Base-by-base conservation (phyloP, 2,113 vertebrate species). In the Gadus macrocephalus region DNA sequence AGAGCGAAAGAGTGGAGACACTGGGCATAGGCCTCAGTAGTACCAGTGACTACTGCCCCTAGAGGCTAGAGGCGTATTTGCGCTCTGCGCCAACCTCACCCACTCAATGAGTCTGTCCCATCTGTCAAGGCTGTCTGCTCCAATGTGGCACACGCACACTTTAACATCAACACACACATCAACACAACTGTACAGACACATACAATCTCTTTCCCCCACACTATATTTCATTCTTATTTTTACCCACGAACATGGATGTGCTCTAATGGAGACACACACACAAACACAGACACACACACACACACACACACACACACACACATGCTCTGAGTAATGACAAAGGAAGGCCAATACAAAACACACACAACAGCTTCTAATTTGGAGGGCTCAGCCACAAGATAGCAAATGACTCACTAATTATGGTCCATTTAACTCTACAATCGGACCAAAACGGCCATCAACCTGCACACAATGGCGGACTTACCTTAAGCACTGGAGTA, bases 381-480 rank as follows among this genome's bases (percentile, higher is more conserved):
- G 17, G 16, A 58, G 78, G 22, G 9, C 65, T 62, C 65, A 70
- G 78, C 62, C 75, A 65, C 78, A 74, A 81, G 72, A 72, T 68
- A 61, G 66, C 66, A 49, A 73, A 73, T 60, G 72, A 75, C 78
- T 79, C 22, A 65, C 69, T 81, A 84, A 86, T 81, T 84, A 79
- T 62, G 72, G 73, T 77, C 75, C 76, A 74, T 81, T 71, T 81
- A 83, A 69, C 72, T 65, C 65, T 9, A 17, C 69, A 74, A 83
- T 64, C 72, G 62, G 69, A 71, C 25, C 25, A 25, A 25, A 25
- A 25, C 63, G 16, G 63, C 71, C 74, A 78, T 79, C 73, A 71
- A 69, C 67, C 66, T 66, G 53, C 19, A 61, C 66, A 64, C 67
- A 75, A 81, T 73, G 63, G 35, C 42, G 64, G 66, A 59, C 53